Evolutionary conservation across 1,140 invertebrate genomes (phyloP).

Genomic region (Epicauta chinensis): DNA sequence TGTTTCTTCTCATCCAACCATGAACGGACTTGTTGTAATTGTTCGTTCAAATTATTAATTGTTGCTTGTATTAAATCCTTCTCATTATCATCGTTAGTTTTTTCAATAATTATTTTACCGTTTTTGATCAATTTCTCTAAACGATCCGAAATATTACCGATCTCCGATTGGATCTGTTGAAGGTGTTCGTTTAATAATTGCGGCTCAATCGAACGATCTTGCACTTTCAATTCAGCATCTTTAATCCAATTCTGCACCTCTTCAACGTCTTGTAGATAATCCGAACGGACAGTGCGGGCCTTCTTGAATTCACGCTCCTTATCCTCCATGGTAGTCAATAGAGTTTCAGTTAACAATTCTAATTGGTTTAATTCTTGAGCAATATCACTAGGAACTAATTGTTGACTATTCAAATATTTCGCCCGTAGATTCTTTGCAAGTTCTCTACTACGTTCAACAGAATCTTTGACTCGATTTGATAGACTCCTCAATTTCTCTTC

Average conservation of each 20-base stretch:
- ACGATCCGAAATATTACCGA: constrained; percentile 64
- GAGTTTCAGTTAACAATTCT: constrained; percentile 72
- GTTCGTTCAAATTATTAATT: constrained; percentile 66
- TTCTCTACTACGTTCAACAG: constrained; percentile 52
- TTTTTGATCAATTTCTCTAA: constrained; percentile 72
- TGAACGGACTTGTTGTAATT: constrained; percentile 66
- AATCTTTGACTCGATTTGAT: constrained; percentile 23
- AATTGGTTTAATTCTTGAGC: constrained; percentile 67
- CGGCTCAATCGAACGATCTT: constrained; percentile 73
- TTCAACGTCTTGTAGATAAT: constrained; percentile 73
- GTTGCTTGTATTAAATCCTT: constrained; percentile 69
- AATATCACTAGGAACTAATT: constrained; percentile 67
- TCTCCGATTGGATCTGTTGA: constrained; percentile 68
- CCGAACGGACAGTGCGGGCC: constrained; percentile 70
- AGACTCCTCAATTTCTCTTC: constrained; percentile 45
- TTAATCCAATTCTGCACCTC: constrained; percentile 76
- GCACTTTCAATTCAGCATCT: constrained; percentile 72
- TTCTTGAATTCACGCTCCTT: constrained; percentile 80
- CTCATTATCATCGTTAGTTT: constrained; percentile 70
- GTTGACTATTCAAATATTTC: constrained; percentile 57
- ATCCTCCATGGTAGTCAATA: constrained; percentile 73
- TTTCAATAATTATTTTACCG: constrained; percentile 70
- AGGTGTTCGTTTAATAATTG: constrained; percentile 68
- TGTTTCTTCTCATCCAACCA: constrained; percentile 78
- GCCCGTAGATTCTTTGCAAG: constrained; percentile 59